Base-by-base conservation (phyloP, 2,888 invertebrate genomes). In the Tipula unca region DNA sequence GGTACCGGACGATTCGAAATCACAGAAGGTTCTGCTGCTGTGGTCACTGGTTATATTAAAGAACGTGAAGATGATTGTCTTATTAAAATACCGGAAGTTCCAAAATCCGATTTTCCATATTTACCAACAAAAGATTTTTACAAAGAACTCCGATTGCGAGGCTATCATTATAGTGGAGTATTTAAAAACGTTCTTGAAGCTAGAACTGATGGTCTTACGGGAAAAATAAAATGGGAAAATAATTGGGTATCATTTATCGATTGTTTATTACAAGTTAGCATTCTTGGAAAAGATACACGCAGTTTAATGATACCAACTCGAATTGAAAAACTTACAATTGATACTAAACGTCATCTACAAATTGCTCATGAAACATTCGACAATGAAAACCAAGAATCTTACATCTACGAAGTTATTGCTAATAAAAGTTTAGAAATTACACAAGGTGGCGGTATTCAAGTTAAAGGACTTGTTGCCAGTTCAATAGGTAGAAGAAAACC, bases 171-270 rank as follows among this genome's bases (percentile, higher is more conserved):
- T 88, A 89, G 87, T 85, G 91, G 90, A 0, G 86, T 87, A 0
- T 91, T 91, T 86, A 89, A 88, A 82, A 88, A 89, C 0, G 90
- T 91, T 0, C 86, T 87, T 1, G 86, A 87, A 8, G 90, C 90
- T 0, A 89, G 91, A 0, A 87, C 89, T 1, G 90, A 91, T 87
- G 91, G 91, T 0, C 85, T 89, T 0, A 89, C 88, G 32, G 91
- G 91, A 3, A 88, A 88, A 89, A 89, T 88, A 5, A 90, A 92
- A 85, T 97, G 97, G 97, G 92, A 93, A 85, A 94, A 94, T 88
- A 96, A 96, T 90, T 98, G 97, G 97, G 94, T 96, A 6, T 93
- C 96, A 2, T 97, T 97, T 90, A 93, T 98, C 91, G 98, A 98
- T 91, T 95, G 95, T 42, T 95, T 98, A 94, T 92, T 98, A 14